Evolutionary conservation across 2,888 invertebrate genomes (phyloP).

Genomic region (Synanthedon formicaeformis): DNA sequence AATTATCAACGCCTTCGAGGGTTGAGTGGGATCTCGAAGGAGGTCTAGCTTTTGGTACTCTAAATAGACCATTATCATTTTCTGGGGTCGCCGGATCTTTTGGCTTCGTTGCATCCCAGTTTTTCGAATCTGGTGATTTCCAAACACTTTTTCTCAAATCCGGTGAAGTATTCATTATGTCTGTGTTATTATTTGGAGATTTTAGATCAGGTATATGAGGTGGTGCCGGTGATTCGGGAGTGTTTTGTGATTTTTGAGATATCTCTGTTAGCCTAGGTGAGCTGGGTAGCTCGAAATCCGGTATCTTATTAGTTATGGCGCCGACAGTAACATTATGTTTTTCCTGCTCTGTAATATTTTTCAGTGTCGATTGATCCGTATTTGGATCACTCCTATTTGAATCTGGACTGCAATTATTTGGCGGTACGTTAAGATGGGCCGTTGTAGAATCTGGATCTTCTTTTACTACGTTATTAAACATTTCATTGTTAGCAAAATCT

Average conservation of each 20-base stretch:
- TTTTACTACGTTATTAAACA: slow-evolving; percentile 70
- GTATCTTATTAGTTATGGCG: slow-evolving; percentile 42
- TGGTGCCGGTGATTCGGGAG: slow-evolving; percentile 49
- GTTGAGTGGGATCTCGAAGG: slow-evolving; percentile 71
- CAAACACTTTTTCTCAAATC: slow-evolving; percentile 53
- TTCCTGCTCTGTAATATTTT: slow-evolving; percentile 33
- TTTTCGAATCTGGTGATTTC: slow-evolving; percentile 61
- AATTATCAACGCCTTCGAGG: slow-evolving; percentile 53
- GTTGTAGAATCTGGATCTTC: slow-evolving; percentile 84
- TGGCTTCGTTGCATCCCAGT: slow-evolving; percentile 52
- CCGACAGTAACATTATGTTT: slow-evolving; percentile 33
- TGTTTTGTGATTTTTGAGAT: slow-evolving; percentile 51
- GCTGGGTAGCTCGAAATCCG: slow-evolving; percentile 59
- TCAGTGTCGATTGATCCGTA: slow-evolving; percentile 39
- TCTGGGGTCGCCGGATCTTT: slow-evolving; percentile 43
- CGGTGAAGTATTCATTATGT: slow-evolving; percentile 23
- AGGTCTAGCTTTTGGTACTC: slow-evolving; percentile 75
- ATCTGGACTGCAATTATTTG: slow-evolving; percentile 65
- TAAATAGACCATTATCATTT: slow-evolving; percentile 69
- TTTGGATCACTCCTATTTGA: slow-evolving; percentile 64
- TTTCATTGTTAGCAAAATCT: slow-evolving; percentile 53
- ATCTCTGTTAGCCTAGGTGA: slow-evolving; percentile 58
- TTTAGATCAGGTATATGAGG: slow-evolving; percentile 50
- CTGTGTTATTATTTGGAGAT: slow-evolving; percentile 38
- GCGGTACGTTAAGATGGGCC: slow-evolving; percentile 58